Base-by-base conservation (phyloP, 1,140 invertebrate genomes). In the Penaeus vannamei region DNA sequence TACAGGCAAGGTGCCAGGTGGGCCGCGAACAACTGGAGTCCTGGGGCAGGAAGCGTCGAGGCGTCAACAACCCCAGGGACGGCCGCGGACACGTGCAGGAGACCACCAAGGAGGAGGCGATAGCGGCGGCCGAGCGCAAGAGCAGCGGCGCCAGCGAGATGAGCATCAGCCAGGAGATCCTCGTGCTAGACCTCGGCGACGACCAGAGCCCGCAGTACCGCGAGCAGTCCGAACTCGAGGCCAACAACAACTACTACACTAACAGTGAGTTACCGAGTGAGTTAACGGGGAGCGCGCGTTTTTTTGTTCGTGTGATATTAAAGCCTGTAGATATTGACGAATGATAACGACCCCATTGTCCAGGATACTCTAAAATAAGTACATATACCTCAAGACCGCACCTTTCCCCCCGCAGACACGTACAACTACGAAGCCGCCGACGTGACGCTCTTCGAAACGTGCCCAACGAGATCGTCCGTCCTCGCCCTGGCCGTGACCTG, bases 121-220 rank as follows among this genome's bases (percentile, higher is more conserved):
- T 85, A 62, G 80, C 86, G 14, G 77, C 66, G 0, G 32, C 90
- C 12, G 62, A 89, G 10, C 36, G 62, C 26, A 61, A 84, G 3
- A 23, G 82, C 23, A 29, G 10, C 32, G n/a, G 53, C 29, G 72
- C 29, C 1, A 66, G 69, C 17, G 88, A 98, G 92, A 98, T 98
- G 96, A 98, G 97, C 86, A 95, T 98, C 59, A 98, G 97, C 14
- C 97, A 98, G 92, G 97, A 98, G 93, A 98, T 98, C 92, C 93
- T 98, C 8, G 97, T 98, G 8, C 93, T 98, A 29, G 97, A 98
- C 93, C 96, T 97, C 92, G 97, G 97, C 36, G 97, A 98, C 93
- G 96, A 98, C 80, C 96, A 97, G 60, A 89, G 64, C 3, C 88
- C 76, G 14, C 90, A 91, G 62, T 90, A 88, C 72, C 90, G 91